Evolutionary conservation across 2,113 vertebrate species (phyloP), one percentile per base, ranked within the genome.

Genomic region (Heliornis fulica): DNA sequence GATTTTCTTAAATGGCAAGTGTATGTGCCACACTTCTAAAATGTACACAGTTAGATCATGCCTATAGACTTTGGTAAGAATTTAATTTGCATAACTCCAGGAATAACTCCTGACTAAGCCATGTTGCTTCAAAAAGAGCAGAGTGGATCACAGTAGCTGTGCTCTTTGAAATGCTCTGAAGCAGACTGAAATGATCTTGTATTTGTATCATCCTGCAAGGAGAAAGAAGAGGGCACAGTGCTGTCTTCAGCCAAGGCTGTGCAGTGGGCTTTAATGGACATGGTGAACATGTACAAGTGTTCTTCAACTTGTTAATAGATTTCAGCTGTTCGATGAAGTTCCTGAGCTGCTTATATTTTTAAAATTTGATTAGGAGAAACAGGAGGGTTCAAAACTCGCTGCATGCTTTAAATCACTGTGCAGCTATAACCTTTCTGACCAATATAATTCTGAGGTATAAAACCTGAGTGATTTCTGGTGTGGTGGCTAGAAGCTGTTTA

Each of bases 61-160:
- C 70, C 36, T 85, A 1, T 76, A 96, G 74, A 69, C 61, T 79
- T 84, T 4, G 32, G 28, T 78, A 89, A 80, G 91, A 89, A 76
- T 78, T 94, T 80, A 76, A 88, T 91, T 96, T 91, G 34, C 82
- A 90, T 83, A 29, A 25, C 50, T 95, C 84, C 93, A 95, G 87
- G 87, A 97, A 93, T 96, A 97, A 97, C 86, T 97, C 68, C 71
- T 93, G 90, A 91, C 81, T 93, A 91, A 96, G 66, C 29, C 31
- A 10, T 41, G 22, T 65, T 85, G 40, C 32, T 89, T 41, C 45
- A 34, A 28, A 84, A 79, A 19, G 40, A 89, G 36, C 25, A 59
- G 74, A 68, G 38, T 72, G 22, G 74, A 59, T 95, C 64, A 36
- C 32, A 53, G 68, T 84, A 34, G 50, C 75, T 90, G 25, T 93